These are phyloP conservation scores for Cotesia vestalis DNA, from an alignment of 1,140 invertebrate species.

Conservation along the genomic window DNA sequence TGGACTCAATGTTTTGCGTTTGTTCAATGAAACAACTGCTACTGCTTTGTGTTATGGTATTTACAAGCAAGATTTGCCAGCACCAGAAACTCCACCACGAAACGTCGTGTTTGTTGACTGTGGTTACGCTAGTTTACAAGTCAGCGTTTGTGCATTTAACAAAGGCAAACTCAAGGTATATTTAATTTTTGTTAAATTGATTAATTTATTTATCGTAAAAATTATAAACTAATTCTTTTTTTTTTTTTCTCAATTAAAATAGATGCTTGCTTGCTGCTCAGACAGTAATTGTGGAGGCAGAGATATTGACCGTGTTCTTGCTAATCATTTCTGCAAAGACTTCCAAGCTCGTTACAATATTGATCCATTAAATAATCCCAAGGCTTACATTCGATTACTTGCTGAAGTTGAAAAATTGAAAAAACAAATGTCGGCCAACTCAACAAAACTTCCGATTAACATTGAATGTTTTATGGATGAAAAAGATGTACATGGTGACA, in stretches of 20 bases:
- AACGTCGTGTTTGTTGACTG: conserved; percentile 94
- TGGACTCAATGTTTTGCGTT: conserved; percentile 90
- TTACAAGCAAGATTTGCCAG: conserved; percentile 94
- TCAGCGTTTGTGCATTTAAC: conserved; percentile 88
- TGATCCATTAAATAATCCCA: conserved; percentile 82
- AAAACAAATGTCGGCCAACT: conserved; percentile 99
- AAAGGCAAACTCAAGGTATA: conserved; percentile 89
- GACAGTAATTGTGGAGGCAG: conserved; percentile 90
- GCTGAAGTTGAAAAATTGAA: conserved; percentile 97
- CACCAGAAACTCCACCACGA: conserved; percentile 83
- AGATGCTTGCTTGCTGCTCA: conserved; percentile 85
- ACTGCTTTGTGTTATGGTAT: conserved; percentile 96
- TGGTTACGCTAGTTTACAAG: conserved; percentile 86
- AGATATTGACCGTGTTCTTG: conserved; percentile 88
- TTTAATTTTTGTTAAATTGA: conserved; percentile 11
- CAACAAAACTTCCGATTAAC: conserved; percentile 89
- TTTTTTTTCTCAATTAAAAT: conserved; percentile 38
- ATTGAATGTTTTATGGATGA: conserved; percentile 99
- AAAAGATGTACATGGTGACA: conserved; percentile 86
- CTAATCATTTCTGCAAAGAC: conserved; percentile 88
- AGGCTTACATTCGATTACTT: conserved; percentile 86
- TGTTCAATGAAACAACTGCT: conserved; percentile 97
- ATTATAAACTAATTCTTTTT: conserved; percentile 27
- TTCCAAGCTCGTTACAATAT: conserved; percentile 89
- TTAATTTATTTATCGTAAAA: conserved; percentile 10